Conservation (phyloP, 2,113 vertebrate species). For the Urocynchramus pylzowi region DNA sequence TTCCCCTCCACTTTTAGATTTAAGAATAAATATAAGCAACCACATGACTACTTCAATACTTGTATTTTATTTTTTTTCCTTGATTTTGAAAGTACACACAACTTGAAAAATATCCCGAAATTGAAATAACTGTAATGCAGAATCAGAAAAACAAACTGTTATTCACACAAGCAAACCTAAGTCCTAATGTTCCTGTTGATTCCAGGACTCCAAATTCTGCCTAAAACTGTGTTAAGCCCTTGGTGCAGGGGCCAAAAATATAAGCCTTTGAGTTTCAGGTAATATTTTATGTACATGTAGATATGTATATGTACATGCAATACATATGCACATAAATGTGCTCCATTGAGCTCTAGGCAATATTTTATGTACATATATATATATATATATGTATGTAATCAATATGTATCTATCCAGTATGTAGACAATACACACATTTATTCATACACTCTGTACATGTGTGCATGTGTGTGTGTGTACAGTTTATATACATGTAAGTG, state of each 20-base stretch:
- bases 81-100: not conserved
- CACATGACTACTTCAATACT: not conserved
- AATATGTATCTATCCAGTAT: not conserved
- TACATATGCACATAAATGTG: not conserved
- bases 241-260: not conserved
- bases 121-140: not conserved
- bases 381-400: not conserved
- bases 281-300: not conserved
- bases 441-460: not conserved
- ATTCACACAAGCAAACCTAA: not conserved
- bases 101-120: not conserved
- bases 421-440: not conserved
- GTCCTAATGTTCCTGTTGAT: not conserved
- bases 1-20: not conserved
- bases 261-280: not conserved
- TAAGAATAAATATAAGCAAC: not conserved
- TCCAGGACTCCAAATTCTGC: not conserved
- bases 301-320: not conserved
- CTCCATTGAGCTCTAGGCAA: not conserved
- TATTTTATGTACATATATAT: not conserved
- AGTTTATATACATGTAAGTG: slow-evolving; percentile 64
- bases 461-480: not conserved
- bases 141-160: not conserved
- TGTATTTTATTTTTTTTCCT: slow-evolving; percentile 49
- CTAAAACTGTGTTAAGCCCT: not conserved